These are phyloP conservation scores for Abramis brama DNA, from an alignment of 2,113 vertebrate species.

Conservation along the genomic window DNA sequence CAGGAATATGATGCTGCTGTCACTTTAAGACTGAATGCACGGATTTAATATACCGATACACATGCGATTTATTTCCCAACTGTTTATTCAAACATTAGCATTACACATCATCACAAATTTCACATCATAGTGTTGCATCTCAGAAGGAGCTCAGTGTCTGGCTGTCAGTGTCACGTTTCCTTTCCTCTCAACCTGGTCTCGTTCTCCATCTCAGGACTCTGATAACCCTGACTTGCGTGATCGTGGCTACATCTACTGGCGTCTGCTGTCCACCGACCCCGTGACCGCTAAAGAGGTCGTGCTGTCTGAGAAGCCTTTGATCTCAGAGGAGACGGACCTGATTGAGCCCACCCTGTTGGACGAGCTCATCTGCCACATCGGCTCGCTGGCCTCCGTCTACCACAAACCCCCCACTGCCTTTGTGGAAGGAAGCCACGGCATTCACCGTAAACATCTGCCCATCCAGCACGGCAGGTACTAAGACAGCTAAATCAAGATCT, in stretches of 20 bases:
- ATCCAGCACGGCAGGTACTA: slow-evolving; percentile 94
- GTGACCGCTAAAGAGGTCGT: slow-evolving; percentile 98
- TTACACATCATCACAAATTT: background rate
- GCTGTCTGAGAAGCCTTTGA: slow-evolving; percentile 94
- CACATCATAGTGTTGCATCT: background rate
- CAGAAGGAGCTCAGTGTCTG: background rate
- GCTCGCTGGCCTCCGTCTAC: slow-evolving; percentile 94
- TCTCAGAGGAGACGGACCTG: slow-evolving; percentile 96
- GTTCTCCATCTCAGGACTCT: slow-evolving; percentile 82
- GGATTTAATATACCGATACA: no score
- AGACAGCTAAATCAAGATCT: background rate
- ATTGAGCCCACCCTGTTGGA: slow-evolving; percentile 95
- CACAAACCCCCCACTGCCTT: slow-evolving; percentile 98
- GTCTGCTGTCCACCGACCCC: slow-evolving; percentile 95
- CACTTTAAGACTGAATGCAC: no score
- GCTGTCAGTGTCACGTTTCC: background rate
- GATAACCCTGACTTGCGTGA: slow-evolving; percentile 99
- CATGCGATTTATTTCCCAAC: no score
- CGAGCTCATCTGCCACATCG: slow-evolving; percentile 96
- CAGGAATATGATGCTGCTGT: no score
- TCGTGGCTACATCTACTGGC: slow-evolving; percentile 98
- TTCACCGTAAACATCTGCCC: slow-evolving; percentile 96
- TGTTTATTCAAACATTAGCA: no score
- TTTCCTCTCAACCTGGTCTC: background rate
- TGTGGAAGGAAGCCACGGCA: slow-evolving; percentile 96